These are phyloP conservation scores for Lumbricus terrestris DNA, from an alignment of 2,888 invertebrate genomes.

Conservation along the genomic window DNA sequence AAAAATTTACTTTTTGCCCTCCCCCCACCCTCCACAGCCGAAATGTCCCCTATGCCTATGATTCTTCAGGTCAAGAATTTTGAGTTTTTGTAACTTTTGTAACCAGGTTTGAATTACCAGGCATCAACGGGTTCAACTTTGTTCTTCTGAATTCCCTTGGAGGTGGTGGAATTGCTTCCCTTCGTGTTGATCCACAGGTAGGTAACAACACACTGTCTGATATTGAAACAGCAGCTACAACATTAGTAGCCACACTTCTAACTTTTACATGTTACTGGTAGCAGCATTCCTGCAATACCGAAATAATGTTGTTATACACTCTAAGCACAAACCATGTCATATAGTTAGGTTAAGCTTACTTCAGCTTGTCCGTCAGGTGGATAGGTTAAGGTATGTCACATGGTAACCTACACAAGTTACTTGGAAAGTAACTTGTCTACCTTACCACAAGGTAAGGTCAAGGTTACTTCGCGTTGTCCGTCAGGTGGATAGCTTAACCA, in stretches of 20 bases:
- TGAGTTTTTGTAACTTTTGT: neutral
- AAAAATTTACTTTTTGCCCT: too few species aligned
- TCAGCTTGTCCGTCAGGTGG: too few species aligned
- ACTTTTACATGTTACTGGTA: neutral
- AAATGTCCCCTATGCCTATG: too few species aligned
- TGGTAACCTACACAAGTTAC: too few species aligned
- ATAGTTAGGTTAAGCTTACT: too few species aligned
- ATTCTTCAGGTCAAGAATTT: neutral
- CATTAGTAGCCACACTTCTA: neutral
- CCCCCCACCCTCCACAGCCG: too few species aligned
- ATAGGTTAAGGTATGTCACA: too few species aligned
- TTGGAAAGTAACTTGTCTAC: too few species aligned
- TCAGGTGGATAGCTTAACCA: too few species aligned
- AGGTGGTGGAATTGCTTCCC: conserved; percentile 62
- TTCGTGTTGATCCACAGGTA: conserved; percentile 62
- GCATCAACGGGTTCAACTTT: conserved; percentile 62
- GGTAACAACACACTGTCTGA: conserved; percentile 5
- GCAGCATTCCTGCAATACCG: neutral
- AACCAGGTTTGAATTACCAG: conserved; percentile 61
- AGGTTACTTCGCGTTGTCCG: too few species aligned
- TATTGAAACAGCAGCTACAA: neutral
- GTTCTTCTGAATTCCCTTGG: conserved; percentile 60
- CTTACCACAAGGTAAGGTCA: too few species aligned
- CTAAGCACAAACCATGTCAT: too few species aligned
- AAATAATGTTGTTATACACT: neutral